These are phyloP conservation scores for Hedychridium roseum DNA, from an alignment of 2,888 invertebrate genomes.

Conservation along the genomic window DNA sequence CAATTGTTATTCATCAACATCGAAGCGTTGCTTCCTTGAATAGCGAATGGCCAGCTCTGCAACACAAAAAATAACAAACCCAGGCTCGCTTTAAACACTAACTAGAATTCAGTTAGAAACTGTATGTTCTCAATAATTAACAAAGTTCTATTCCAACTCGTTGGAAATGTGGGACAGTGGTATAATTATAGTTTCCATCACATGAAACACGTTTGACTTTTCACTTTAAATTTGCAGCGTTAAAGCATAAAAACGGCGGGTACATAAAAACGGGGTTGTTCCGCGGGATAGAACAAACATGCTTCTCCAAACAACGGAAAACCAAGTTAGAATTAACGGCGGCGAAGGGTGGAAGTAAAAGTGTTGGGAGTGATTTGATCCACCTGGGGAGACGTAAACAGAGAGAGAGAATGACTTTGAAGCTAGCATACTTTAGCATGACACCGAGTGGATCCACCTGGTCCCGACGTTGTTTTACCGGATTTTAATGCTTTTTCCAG, in stretches of 20 bases:
- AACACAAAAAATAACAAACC: conserved; percentile 45
- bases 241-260: too few species aligned
- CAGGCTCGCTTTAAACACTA: too few species aligned
- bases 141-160: too few species aligned
- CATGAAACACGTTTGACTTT: background rate
- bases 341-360: conserved; percentile 24
- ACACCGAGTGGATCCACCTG: conserved; percentile 53
- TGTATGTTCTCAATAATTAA: too few species aligned
- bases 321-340: conserved; percentile 46
- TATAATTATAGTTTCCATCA: background rate
- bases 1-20: conserved; percentile 50
- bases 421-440: conserved; percentile 36
- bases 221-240: conserved; percentile 1
- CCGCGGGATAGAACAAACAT: conserved; percentile 17
- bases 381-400: conserved; percentile 56
- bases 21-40: conserved; percentile 65
- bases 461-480: conserved; percentile 29
- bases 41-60: conserved; percentile 85
- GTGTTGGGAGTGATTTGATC: conserved; percentile 47
- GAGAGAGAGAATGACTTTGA: conserved; percentile 39
- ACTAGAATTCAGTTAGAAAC: too few species aligned
- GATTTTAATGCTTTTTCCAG: background rate
- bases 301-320: conserved; percentile 38
- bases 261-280: too few species aligned
- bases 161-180: background rate